Evolutionary conservation across 2,797 vertebrate species (phyloP), one percentile per base, ranked within the genome.

Genomic region (Tarsius wallacei): DNA sequence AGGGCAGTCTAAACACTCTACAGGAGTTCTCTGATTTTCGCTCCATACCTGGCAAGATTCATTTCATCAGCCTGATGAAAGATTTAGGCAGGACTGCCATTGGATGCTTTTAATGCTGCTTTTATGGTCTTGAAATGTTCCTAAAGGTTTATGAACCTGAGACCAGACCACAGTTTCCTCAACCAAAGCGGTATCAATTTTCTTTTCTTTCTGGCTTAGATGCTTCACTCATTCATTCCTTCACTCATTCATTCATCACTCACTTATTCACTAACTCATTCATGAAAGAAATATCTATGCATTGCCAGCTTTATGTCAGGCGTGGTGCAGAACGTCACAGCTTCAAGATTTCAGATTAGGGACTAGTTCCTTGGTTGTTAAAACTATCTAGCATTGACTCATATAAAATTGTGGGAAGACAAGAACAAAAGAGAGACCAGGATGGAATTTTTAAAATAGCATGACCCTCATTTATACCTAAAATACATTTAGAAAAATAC

Each of bases 51-150:
- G 88, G 71, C 42, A 81, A 91, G 81, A 96, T 95, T 71, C 55
- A 80, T 88, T 97, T 97, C 91, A 97, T 89, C 36, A 73, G 66
- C 94, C 77, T 61, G 91, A 90, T 0, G 21, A 97, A 94, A 82
- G 74, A 94, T 74, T 90, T 49, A 66, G 96, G 93, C 83, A 97
- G 95, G 97, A 82, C 80, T 88, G 93, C 96, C 93, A 87, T 2
- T 80, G 91, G 90, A 78, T 83, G 57, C 93, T 95, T 97, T 93
- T 42, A 95, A 73, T 8, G 87, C 42, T 96, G 82, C 95, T 97
- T 97, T 98, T 98, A 97, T 83, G 92, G 97, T 97, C 97, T 97
- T 97, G 87, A 96, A 98, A 98, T 88, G 93, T 95, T 97, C 93
- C 96, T 94, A 31, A 86, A 97, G 93, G 96, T 95, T 95, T 91